Conservation (phyloP, 2,797 vertebrate species). For the Loriculus beryllinus region DNA sequence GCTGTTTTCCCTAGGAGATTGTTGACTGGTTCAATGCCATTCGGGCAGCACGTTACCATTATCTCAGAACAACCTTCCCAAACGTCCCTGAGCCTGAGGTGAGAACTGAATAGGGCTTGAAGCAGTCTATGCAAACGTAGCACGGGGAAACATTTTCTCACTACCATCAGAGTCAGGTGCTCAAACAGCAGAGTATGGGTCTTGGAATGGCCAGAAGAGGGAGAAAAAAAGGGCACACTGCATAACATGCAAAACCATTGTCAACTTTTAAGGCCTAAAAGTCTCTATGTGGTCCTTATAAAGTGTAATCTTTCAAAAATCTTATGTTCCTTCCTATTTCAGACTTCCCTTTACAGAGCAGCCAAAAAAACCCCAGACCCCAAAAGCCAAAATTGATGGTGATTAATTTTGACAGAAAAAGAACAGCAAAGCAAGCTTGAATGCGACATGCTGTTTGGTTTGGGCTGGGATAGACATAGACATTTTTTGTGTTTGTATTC, state of each 20-base stretch:
- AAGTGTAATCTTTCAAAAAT: conserved; percentile 23
- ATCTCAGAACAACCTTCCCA: conserved; percentile 86
- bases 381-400: neutral
- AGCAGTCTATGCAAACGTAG: neutral
- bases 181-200: neutral
- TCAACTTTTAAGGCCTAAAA: neutral
- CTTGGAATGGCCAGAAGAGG: neutral
- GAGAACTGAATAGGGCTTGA: conserved; percentile 25
- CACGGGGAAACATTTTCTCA: neutral
- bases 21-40: conserved; percentile 93
- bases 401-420: neutral
- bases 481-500: conserved; percentile 35
- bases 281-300: neutral
- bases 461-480: neutral
- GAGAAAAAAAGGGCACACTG: neutral
- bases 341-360: conserved; percentile 47
- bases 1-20: conserved; percentile 81
- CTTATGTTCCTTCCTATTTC: conserved; percentile 43
- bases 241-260: neutral
- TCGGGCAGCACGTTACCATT: conserved; percentile 86
- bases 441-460: neutral
- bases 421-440: neutral
- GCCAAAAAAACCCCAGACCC: neutral
- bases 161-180: neutral
- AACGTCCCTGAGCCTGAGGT: conserved; percentile 83